Evolutionary conservation across 1,140 invertebrate species (phyloP).

Genomic region (Drosophila bocki): DNA sequence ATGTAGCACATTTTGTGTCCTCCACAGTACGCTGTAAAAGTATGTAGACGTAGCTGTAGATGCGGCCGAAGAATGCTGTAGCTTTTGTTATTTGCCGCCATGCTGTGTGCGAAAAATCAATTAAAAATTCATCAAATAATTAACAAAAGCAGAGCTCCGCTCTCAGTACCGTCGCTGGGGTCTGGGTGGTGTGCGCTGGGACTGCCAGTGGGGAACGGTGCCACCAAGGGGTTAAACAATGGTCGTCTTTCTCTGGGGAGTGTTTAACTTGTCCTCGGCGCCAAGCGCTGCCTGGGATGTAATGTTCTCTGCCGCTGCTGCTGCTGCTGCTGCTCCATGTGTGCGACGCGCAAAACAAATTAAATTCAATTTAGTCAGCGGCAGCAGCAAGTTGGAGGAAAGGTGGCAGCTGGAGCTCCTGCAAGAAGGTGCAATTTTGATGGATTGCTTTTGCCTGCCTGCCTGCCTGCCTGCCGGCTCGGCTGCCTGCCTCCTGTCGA

Average conservation of each 20-base stretch:
- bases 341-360: slow-evolving; percentile 81
- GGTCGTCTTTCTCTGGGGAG: slow-evolving; percentile 70
- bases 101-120: slow-evolving; percentile 84
- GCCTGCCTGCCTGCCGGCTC: slow-evolving; percentile 39
- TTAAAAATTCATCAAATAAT: slow-evolving; percentile 85
- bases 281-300: slow-evolving; percentile 58
- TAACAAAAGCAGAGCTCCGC: slow-evolving; percentile 78
- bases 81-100: slow-evolving; percentile 61
- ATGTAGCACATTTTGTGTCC: slow-evolving; percentile 58
- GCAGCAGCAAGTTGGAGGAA: slow-evolving; percentile 24
- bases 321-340: slow-evolving; percentile 43
- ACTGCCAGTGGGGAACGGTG: not conserved
- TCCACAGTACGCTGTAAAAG: slow-evolving; percentile 9
- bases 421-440: slow-evolving; percentile 85
- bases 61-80: slow-evolving; percentile 47
- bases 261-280: slow-evolving; percentile 68
- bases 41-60: slow-evolving; percentile 20
- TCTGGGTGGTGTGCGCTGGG: not conserved
- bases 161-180: slow-evolving; percentile 20
- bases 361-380: slow-evolving; percentile 82
- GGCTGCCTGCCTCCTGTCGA: slow-evolving; percentile 45
- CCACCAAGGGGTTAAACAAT: slow-evolving; percentile 78
- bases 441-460: slow-evolving; percentile 78
- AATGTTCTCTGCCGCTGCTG: slow-evolving; percentile 58
- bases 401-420: slow-evolving; percentile 31